Conservation (phyloP, 2,888 invertebrate species). For the Papilio demoleus region DNA sequence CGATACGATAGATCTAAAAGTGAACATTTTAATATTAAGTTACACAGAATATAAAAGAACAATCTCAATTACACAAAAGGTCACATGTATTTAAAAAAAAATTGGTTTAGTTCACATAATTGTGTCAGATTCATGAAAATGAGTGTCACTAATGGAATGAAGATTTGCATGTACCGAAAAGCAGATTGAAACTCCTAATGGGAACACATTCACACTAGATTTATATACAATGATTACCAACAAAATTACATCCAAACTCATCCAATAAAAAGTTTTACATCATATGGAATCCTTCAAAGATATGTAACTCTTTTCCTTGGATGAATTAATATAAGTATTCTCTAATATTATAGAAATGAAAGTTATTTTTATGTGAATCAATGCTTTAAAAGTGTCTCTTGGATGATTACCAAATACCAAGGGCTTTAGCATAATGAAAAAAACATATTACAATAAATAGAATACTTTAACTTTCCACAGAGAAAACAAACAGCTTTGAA, state of each 20-base stretch:
- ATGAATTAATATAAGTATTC: not conserved
- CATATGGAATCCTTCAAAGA: not conserved
- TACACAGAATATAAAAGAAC: slow-evolving; percentile 78
- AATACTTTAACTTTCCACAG: slow-evolving; percentile 10
- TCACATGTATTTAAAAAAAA: slow-evolving; percentile 75
- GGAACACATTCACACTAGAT: slow-evolving; percentile 76
- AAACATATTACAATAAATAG: slow-evolving; percentile 18
- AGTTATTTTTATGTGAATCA: not conserved
- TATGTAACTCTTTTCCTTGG: not conserved
- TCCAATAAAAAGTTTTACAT: not conserved
- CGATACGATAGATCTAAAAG: slow-evolving; percentile 81
- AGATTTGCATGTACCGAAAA: slow-evolving; percentile 64
- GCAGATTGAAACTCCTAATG: slow-evolving; percentile 70
- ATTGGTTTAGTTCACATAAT: slow-evolving; percentile 78
- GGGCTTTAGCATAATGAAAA: slow-evolving; percentile 18
- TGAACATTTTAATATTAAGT: slow-evolving; percentile 78
- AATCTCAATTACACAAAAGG: slow-evolving; percentile 73
- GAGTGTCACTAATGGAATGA: slow-evolving; percentile 76
- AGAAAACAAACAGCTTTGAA: slow-evolving; percentile 24
- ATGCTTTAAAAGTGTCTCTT: slow-evolving; percentile 38
- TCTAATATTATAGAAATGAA: not conserved
- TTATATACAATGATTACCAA: slow-evolving; percentile 72
- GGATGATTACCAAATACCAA: slow-evolving; percentile 41
- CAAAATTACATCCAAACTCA: slow-evolving; percentile 45
- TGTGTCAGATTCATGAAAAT: slow-evolving; percentile 66